These are phyloP conservation scores for Beaufortia kweichowensis DNA, from an alignment of 2,113 vertebrate genomes.

Conservation along the genomic window DNA sequence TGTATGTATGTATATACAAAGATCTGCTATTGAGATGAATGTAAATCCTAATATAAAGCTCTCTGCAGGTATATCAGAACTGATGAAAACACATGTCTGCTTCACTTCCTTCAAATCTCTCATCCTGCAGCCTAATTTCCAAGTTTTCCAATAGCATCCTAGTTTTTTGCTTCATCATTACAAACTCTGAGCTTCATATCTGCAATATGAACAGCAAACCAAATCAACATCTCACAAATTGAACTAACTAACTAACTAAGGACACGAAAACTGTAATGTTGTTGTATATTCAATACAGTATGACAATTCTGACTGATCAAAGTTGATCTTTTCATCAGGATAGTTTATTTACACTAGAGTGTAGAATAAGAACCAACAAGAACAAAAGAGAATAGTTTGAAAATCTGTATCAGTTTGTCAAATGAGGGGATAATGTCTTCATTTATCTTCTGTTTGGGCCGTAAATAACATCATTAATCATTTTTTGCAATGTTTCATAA, in stretches of 20 bases:
- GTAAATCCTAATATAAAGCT: too few relatives aligned
- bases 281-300: too few relatives aligned
- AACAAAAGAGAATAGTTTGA: background rate
- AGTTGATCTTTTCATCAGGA: too few relatives aligned
- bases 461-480: slow-evolving; percentile 43
- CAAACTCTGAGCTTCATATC: background rate
- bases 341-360: background rate
- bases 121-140: background rate
- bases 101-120: background rate
- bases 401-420: slow-evolving; percentile 15
- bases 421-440: slow-evolving; percentile 37
- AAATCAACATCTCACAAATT: background rate
- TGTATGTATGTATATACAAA: too few relatives aligned
- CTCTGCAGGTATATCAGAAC: too few relatives aligned
- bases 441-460: slow-evolving; percentile 34
- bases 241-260: too few relatives aligned
- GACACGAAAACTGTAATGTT: too few relatives aligned
- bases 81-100: background rate
- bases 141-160: too few relatives aligned
- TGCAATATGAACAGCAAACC: background rate
- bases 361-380: too few relatives aligned
- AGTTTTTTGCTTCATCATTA: background rate
- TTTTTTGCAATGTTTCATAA: slow-evolving; percentile 30
- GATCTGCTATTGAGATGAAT: too few relatives aligned
- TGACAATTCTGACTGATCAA: too few relatives aligned